phyloP scores from a whole-genome alignment of 2,113 vertebrate genomes.

The Myrmecobius fasciatus region DNA sequence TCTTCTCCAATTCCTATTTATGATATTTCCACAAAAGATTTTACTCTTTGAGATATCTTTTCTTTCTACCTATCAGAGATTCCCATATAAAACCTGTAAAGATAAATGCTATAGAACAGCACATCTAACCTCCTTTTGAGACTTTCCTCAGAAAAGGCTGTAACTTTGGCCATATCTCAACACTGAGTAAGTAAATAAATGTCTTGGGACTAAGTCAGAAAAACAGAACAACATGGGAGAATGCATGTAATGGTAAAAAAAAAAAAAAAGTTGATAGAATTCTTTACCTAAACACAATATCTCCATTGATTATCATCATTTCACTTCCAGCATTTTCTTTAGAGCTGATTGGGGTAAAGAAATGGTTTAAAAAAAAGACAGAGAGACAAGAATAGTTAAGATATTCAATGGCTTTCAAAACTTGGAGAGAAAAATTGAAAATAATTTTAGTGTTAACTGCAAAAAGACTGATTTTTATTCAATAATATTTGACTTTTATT shows the following conservation, averaged over 20 bases:
- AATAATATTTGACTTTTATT: conserved; percentile 23
- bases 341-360: background rate
- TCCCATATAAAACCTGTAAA: background rate
- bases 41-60: background rate
- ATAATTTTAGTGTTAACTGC: background rate
- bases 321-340: background rate
- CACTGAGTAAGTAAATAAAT: background rate
- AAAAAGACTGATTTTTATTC: conserved; percentile 19
- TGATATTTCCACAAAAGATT: background rate
- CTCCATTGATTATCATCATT: background rate
- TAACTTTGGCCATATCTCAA: background rate
- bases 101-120: conserved; percentile 1
- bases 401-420: background rate
- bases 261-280: background rate
- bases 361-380: background rate
- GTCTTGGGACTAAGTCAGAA: background rate
- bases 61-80: background rate
- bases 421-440: background rate
- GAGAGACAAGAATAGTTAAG: conserved; percentile 9
- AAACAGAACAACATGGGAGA: background rate
- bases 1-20: background rate
- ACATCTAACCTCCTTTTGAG: background rate
- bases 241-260: conserved; percentile 2
- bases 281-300: background rate
- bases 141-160: background rate